Percentiles rank a stretch among this genome's conserved stretches.
Conservation (phyloP, 2,797 vertebrate species). For the Poecilia gillii region DNA sequence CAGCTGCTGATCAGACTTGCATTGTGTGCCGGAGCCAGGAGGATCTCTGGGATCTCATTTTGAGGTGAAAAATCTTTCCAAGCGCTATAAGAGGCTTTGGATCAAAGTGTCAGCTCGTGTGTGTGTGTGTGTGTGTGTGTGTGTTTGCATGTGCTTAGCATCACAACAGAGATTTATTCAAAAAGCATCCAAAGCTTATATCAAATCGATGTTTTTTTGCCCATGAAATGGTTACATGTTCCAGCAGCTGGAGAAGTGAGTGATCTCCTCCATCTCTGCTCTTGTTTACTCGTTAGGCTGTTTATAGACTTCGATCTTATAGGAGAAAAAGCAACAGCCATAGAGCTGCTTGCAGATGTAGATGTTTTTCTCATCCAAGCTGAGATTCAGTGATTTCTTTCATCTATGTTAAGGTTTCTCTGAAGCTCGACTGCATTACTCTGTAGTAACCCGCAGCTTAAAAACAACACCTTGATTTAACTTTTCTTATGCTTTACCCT, state of each 20-base stretch:
- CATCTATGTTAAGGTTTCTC: not conserved
- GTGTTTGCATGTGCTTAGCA: constrained; percentile 29
- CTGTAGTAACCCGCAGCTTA: not conserved
- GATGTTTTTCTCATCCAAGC: constrained; percentile 21
- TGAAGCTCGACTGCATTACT: not conserved
- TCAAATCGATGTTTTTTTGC: constrained; percentile 55
- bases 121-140: constrained; percentile 28
- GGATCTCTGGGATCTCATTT: constrained; percentile 49
- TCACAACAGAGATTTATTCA: constrained; percentile 57
- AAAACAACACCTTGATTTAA: not conserved
- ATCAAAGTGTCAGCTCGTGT: constrained; percentile 65
- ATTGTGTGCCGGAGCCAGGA: constrained; percentile 33
- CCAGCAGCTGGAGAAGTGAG: constrained; percentile 48
- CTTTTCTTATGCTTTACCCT: not conserved
- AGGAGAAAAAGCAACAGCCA: constrained; percentile 7
- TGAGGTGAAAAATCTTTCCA: constrained; percentile 58
- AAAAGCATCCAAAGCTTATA: constrained; percentile 51
- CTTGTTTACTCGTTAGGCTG: constrained; percentile 37
- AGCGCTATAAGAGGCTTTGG: constrained; percentile 72
- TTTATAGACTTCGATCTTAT: constrained; percentile 49
- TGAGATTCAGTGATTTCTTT: not conserved
- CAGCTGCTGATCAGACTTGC: constrained; percentile 37
- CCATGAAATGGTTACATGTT: constrained; percentile 62
- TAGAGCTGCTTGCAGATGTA: constrained; percentile 5
- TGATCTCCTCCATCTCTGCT: constrained; percentile 39